Conservation (phyloP, 2,113 vertebrate genomes). For the Tetrax tetrax region DNA sequence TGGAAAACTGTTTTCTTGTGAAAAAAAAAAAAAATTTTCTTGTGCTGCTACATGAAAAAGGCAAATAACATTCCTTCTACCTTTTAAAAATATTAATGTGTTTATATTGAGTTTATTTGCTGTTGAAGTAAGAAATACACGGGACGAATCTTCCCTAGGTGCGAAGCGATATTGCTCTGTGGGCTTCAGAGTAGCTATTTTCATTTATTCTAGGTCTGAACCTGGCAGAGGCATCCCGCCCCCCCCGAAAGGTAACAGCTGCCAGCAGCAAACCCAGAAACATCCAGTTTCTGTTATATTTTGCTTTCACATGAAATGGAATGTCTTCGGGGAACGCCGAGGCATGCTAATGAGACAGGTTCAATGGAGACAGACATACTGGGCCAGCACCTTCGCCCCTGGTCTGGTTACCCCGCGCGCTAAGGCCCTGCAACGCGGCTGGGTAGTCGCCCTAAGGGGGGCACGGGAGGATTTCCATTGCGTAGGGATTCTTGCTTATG, state of each 20-base stretch:
- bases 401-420: slow-evolving; percentile 29
- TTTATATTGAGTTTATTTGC: slow-evolving; percentile 44
- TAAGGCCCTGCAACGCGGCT: not conserved
- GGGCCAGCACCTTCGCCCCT: slow-evolving; percentile 52
- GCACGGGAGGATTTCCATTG: slow-evolving; percentile 25
- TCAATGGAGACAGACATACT: slow-evolving; percentile 53
- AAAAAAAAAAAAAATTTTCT: not conserved
- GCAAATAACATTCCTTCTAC: slow-evolving; percentile 25
- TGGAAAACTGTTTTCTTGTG: slow-evolving; percentile 46
- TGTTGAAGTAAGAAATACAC: slow-evolving; percentile 59
- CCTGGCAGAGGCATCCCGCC: not conserved
- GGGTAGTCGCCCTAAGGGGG: slow-evolving; percentile 18
- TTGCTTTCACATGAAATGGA: slow-evolving; percentile 60
- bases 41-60: slow-evolving; percentile 1
- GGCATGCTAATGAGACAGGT: slow-evolving; percentile 62
- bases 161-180: slow-evolving; percentile 13
- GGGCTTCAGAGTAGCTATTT: slow-evolving; percentile 17
- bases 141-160: slow-evolving; percentile 14
- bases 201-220: slow-evolving; percentile 44
- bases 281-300: slow-evolving; percentile 71
- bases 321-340: slow-evolving; percentile 43
- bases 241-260: slow-evolving; percentile 65
- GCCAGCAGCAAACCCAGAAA: slow-evolving; percentile 70
- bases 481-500: slow-evolving; percentile 42
- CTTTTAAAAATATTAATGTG: slow-evolving; percentile 55